Conservation (phyloP, 1,140 invertebrate genomes). For the Drosophila persimilis region DNA sequence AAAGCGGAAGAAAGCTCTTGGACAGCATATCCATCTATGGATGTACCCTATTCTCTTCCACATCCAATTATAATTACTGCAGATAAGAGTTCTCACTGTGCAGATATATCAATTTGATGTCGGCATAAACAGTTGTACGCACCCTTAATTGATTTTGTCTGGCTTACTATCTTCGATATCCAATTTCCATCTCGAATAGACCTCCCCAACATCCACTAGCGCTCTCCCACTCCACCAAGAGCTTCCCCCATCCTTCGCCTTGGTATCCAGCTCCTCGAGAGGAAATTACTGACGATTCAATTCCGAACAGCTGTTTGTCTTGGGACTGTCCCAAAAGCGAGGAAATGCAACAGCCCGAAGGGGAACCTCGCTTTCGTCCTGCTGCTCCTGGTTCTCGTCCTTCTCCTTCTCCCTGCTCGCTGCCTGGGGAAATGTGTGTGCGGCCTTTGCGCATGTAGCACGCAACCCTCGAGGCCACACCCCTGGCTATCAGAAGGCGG, state of each 20-base stretch:
- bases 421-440: conserved; percentile 59
- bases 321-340: conserved; percentile 16
- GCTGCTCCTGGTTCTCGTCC: not conserved
- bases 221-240: not conserved
- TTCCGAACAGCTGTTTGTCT: conserved; percentile 59
- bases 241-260: no score
- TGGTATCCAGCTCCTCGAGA: not conserved
- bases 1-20: not conserved
- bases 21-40: not conserved
- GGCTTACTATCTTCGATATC: conserved; percentile 19
- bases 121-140: not conserved
- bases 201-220: no score
- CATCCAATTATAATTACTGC: not conserved
- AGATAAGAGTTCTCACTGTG: no score
- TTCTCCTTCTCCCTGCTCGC: conserved; percentile 24
- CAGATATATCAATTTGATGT: conserved; percentile 1
- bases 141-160: conserved; percentile 37
- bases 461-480: conserved; percentile 38
- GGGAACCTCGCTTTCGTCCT: conserved; percentile 24
- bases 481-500: conserved; percentile 41
- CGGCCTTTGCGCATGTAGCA: conserved; percentile 62
- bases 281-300: conserved; percentile 44
- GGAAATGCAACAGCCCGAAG: conserved; percentile 59
- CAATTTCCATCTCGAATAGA: conserved; percentile 22
- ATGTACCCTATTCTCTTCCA: not conserved